Percentiles rank a stretch among this genome's conserved stretches.
phyloP scores from a whole-genome alignment of 35 echinoderm and acorn worm species.

The Eucidaris tribuloides region DNA sequence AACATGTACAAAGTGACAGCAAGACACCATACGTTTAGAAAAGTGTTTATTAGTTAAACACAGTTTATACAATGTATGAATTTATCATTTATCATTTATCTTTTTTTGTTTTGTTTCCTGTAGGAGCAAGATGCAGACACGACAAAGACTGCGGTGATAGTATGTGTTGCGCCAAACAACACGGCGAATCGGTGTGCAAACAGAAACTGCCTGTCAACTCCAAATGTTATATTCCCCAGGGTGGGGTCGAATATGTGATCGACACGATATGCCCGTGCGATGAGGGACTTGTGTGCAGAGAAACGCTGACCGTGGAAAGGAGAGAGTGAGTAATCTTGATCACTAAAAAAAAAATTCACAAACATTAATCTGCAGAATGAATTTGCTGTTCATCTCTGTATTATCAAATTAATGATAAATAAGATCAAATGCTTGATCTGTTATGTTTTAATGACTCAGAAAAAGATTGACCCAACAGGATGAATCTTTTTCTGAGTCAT shows the following conservation, averaged over 20 bases:
- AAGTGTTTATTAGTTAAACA: too few species aligned
- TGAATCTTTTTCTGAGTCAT: too few species aligned
- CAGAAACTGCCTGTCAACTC: conserved; percentile 47
- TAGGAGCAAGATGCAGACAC: conserved; percentile 80
- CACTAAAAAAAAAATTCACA: too few species aligned
- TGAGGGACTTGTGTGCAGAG: conserved; percentile 62
- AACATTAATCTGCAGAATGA: too few species aligned
- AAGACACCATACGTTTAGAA: too few species aligned
- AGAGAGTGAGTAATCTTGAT: conserved; percentile 43
- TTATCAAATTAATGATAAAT: too few species aligned
- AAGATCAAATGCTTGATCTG: too few species aligned
- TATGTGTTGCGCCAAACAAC: conserved; percentile 90
- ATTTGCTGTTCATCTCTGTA: too few species aligned
- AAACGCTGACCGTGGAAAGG: conserved; percentile 14
- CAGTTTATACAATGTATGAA: too few species aligned
- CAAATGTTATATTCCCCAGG: conserved; percentile 86
- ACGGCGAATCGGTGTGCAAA: conserved; percentile 94
- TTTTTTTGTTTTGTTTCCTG: too few species aligned
- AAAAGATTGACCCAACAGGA: background rate
- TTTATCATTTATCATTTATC: too few species aligned
- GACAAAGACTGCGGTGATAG: conserved; percentile 61
- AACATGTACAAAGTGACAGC: too few species aligned
- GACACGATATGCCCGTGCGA: conserved; percentile 90
- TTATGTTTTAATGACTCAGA: background rate
- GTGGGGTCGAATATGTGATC: conserved; percentile 82